Conservation (phyloP, 2,888 invertebrate species). For the Drosophila suboccidentalis region DNA sequence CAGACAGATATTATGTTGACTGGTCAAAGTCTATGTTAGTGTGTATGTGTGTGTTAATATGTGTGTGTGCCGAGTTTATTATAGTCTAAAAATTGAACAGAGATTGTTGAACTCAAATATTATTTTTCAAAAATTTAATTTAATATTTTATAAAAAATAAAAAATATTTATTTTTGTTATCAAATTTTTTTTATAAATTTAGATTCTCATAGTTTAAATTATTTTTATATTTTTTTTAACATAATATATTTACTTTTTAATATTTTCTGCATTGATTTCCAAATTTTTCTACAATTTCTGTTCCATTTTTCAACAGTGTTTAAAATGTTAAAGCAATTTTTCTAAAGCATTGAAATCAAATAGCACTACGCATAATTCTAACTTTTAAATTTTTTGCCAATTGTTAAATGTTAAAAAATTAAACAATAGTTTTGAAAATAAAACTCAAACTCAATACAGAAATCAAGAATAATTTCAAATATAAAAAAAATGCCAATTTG, state of each 20-base stretch:
- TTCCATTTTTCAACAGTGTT: neutral
- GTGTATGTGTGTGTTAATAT: constrained; percentile 3
- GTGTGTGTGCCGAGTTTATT: neutral
- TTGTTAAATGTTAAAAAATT: constrained; percentile 25
- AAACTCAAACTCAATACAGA: constrained; percentile 31
- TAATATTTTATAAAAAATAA: too few relatives aligned
- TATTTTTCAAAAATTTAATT: too few relatives aligned
- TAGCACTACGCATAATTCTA: constrained; percentile 38
- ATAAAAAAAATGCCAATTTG: constrained; percentile 35
- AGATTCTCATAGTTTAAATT: too few relatives aligned
- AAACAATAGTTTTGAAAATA: constrained; percentile 16
- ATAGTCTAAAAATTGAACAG: neutral
- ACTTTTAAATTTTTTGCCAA: constrained; percentile 45
- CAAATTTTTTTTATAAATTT: too few relatives aligned
- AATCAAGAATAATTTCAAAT: constrained; percentile 33
- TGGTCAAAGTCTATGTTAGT: constrained; percentile 27
- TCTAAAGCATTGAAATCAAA: constrained; percentile 43
- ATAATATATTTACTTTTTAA: neutral
- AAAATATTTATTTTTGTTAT: too few relatives aligned
- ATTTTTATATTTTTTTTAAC: neutral
- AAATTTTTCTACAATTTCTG: constrained; percentile 22
- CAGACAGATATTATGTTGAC: constrained; percentile 63
- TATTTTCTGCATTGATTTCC: neutral
- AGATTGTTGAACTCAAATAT: neutral
- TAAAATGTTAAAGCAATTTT: constrained; percentile 28